Base-by-base conservation (phyloP, 2,113 vertebrate genomes). In the Oreocharis arfaki region DNA sequence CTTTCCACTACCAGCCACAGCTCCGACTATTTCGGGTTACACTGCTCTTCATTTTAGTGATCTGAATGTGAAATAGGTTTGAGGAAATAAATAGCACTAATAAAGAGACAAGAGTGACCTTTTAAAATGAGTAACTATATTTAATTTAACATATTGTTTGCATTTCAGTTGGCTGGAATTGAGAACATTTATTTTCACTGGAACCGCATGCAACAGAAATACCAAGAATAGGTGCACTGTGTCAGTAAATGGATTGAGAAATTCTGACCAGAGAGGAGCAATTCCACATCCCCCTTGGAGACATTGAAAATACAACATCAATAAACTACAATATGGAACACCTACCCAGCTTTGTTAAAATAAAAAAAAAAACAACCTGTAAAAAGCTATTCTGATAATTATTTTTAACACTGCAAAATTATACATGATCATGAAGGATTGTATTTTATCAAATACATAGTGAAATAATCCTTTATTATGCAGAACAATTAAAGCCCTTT, bases 391-490 rank as follows among this genome's bases (percentile, higher is more conserved):
- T 86, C 55, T 50, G 22, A 50, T 41, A 75, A 85, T 61, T n/a
- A 70, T 70, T 70, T 84, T 76, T 93, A 81, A 53, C 24, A 49
- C n/a, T 73, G 35, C 67, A 60, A 84, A 95, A 87, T 35, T 75
- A 73, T 22, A 65, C 21, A 46, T 37, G 50, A 49, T 55, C 57
- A 57, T 10, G 15, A 80, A 44, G 27, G 47, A 44, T 21, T 55
- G 35, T 39, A 53, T 80, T 85, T 88, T 80, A 91, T 61, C 63
- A 71, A 67, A 52, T 65, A 27, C 5, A 1, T 41, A 9, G 67
- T 26, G 60, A 84, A 86, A 77, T 19, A 33, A 50, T 30, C 47
- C 41, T 86, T 65, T 88, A 85, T 53, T 10, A 23, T 28, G 50
- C 13, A 65, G 49, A 90, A 75, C 33, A 86, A 61, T 44, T 86